These are phyloP conservation scores for Scortum barcoo DNA, from an alignment of 2,113 vertebrate genomes.

Conservation along the genomic window DNA sequence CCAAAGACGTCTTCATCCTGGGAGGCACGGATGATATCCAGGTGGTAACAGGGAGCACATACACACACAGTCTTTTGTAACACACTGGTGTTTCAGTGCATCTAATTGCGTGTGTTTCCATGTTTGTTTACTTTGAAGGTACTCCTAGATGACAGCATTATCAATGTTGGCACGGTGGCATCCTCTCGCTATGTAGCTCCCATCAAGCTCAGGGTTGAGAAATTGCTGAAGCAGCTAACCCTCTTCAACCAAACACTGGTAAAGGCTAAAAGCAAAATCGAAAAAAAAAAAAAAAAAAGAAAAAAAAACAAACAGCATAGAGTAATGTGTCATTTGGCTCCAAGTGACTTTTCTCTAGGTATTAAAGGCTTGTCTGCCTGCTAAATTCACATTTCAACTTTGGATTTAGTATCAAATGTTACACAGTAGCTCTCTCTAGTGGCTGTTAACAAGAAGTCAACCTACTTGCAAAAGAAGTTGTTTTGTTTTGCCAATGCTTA, in stretches of 20 bases:
- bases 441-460: background rate
- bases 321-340: background rate
- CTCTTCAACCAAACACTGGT: conserved; percentile 90
- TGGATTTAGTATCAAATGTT: conserved; percentile 31
- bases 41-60: conserved; percentile 66
- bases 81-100: background rate
- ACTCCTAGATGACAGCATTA: conserved; percentile 87
- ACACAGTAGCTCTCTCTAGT: conserved; percentile 56
- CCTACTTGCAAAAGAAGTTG: background rate
- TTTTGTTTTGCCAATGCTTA: background rate
- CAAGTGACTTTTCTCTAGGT: background rate
- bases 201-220: conserved; percentile 84
- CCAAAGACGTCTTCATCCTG: conserved; percentile 87
- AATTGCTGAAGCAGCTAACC: conserved; percentile 84
- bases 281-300: too few relatives aligned
- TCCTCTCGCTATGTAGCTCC: conserved; percentile 87
- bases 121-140: conserved; percentile 76
- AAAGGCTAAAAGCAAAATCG: conserved; percentile 54
- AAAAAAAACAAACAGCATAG: too few relatives aligned
- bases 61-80: background rate
- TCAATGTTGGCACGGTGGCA: conserved; percentile 85
- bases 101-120: background rate
- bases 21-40: conserved; percentile 90
- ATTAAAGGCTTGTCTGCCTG: background rate
- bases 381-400: conserved; percentile 15